Percentiles rank a stretch among this genome's conserved stretches.
Conservation (phyloP, 1,140 invertebrate species). For the Eurosta solidaginis region DNA sequence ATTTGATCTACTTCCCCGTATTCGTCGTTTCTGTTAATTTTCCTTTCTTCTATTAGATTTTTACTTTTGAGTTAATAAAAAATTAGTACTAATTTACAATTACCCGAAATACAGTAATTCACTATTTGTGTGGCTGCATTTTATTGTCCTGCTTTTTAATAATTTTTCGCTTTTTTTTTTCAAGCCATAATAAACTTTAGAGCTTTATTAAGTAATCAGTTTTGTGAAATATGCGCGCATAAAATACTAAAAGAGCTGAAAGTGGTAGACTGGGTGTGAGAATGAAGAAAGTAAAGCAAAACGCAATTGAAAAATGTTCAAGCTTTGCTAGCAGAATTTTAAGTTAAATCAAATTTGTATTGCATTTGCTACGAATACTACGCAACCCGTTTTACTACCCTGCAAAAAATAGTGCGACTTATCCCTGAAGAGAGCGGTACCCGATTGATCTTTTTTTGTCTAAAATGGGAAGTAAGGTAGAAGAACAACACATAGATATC, state of each 20-base stretch:
- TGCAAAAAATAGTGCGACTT: too few species aligned
- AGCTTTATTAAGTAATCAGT: constrained; percentile 23
- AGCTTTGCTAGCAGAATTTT: too few species aligned
- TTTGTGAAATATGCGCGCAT: constrained; percentile 13
- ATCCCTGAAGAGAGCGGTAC: too few species aligned
- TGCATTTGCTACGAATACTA: too few species aligned
- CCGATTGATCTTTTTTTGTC: too few species aligned
- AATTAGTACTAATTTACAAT: not conserved
- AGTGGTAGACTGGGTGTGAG: not conserved
- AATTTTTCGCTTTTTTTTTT: not conserved
- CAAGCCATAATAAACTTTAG: not conserved
- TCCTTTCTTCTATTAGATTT: not conserved
- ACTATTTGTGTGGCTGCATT: not conserved
- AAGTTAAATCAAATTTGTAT: too few species aligned
- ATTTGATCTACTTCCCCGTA: not conserved
- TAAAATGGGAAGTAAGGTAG: too few species aligned
- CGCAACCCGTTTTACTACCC: too few species aligned
- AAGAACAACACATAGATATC: too few species aligned
- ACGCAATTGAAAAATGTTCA: too few species aligned
- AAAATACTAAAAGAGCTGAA: not conserved
- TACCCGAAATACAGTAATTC: constrained; percentile 7
- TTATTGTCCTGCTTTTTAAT: not conserved
- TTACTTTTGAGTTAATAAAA: not conserved
- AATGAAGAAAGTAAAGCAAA: not conserved
- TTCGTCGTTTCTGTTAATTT: not conserved